phyloP scores from a whole-genome alignment of 1,140 invertebrate species.

The Globodera ellingtonae region DNA sequence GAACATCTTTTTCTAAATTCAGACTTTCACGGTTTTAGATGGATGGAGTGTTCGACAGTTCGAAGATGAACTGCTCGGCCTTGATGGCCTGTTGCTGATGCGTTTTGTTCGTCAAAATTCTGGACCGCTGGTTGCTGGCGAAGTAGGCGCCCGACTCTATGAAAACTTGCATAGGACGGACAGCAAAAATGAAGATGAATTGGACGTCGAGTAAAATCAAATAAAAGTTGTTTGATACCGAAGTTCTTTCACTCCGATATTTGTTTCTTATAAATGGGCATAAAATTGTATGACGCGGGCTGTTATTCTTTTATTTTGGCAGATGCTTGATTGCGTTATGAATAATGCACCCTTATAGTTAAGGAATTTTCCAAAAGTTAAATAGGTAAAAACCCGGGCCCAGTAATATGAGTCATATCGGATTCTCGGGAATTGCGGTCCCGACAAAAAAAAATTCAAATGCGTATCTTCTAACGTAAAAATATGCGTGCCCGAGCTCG shows the following conservation, averaged over 20 bases:
- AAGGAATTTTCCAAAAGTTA: too few species aligned
- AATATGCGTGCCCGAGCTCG: too few species aligned
- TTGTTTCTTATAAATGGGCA: not conserved
- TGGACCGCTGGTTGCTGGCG: conserved; percentile 1
- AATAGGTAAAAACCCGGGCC: too few species aligned
- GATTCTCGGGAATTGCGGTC: too few species aligned
- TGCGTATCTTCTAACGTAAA: too few species aligned
- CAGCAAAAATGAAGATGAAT: not conserved
- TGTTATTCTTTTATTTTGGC: too few species aligned
- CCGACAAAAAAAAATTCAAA: too few species aligned
- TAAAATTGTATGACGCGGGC: not conserved
- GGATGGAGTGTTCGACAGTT: conserved; percentile 5
- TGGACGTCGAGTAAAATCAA: conserved; percentile 8
- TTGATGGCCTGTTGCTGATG: conserved; percentile 15
- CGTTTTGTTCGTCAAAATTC: conserved; percentile 28
- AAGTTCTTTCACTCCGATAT: not conserved
- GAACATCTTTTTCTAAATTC: not conserved
- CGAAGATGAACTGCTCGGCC: conserved; percentile 7
- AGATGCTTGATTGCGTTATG: too few species aligned
- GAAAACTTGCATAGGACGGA: not conserved
- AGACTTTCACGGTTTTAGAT: conserved; percentile 5
- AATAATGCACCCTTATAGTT: too few species aligned
- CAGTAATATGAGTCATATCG: too few species aligned
- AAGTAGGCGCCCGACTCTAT: conserved; percentile 22
- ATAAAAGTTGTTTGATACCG: not conserved